These are phyloP conservation scores for Echinometra lucunter DNA, from an alignment of 53 echinoderm and acorn worm genomes.

Conservation along the genomic window DNA sequence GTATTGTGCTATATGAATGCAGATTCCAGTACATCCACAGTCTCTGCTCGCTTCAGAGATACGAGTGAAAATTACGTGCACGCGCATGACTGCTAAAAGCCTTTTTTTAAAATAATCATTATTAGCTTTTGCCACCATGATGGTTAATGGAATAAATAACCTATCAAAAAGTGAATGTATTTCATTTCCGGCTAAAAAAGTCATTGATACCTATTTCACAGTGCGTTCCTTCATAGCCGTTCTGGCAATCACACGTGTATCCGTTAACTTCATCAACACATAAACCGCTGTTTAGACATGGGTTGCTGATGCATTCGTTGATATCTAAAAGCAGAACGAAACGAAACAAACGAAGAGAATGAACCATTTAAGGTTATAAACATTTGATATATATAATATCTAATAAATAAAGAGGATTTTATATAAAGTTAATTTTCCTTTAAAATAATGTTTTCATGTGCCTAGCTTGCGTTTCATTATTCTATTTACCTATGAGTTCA, in stretches of 20 bases:
- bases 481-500: too few relatives aligned
- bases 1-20: too few relatives aligned
- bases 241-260: conserved; percentile 59
- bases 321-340: conserved; percentile 37
- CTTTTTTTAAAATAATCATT: too few relatives aligned
- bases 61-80: too few relatives aligned
- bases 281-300: conserved; percentile 47
- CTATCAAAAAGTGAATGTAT: not conserved
- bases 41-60: too few relatives aligned
- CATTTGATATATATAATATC: too few relatives aligned
- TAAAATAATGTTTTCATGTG: too few relatives aligned
- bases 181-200: not conserved
- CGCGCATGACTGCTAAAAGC: too few relatives aligned
- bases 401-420: too few relatives aligned
- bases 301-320: conserved; percentile 69
- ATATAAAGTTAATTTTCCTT: too few relatives aligned
- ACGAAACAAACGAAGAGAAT: not conserved
- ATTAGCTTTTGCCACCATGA: not conserved
- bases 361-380: not conserved
- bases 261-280: conserved; percentile 57
- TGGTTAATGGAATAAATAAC: not conserved
- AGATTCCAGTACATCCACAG: too few relatives aligned
- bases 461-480: too few relatives aligned
- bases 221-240: conserved; percentile 50
- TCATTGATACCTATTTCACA: conserved; percentile 53